These are phyloP conservation scores for Calephelis nemesis DNA, from an alignment of 1,140 invertebrate species.

Conservation along the genomic window DNA sequence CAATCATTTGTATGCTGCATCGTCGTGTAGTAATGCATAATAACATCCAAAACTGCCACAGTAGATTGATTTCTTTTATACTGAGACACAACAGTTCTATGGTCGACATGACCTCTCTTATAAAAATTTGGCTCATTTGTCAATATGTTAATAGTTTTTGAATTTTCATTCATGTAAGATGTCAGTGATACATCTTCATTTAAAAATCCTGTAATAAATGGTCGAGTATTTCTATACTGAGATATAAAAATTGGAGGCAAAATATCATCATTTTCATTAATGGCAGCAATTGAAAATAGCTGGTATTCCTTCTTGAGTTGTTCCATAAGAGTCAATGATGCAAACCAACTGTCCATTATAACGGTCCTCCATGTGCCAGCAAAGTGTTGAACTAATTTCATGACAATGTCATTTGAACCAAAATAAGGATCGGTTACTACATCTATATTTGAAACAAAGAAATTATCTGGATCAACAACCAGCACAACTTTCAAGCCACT, in stretches of 20 bases:
- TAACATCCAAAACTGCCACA: conserved; percentile 70
- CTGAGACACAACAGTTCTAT: conserved; percentile 45
- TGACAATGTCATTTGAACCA: conserved; percentile 52
- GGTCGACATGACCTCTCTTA: conserved; percentile 42
- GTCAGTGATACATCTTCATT: conserved; percentile 50
- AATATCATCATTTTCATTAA: conserved; percentile 53
- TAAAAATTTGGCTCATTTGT: conserved; percentile 60
- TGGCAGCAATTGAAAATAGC: conserved; percentile 52
- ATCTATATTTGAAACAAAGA: conserved; percentile 76
- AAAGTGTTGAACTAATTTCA: conserved; percentile 65
- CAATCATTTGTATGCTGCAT: conserved; percentile 74
- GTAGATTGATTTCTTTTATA: conserved; percentile 69
- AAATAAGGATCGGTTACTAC: conserved; percentile 66
- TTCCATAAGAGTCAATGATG: conserved; percentile 52
- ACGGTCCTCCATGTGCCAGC: conserved; percentile 57
- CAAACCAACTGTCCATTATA: conserved; percentile 64
- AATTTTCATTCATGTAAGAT: conserved; percentile 50
- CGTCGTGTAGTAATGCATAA: conserved; percentile 74
- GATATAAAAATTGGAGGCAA: conserved; percentile 63
- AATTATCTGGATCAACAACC: conserved; percentile 66
- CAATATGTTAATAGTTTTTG: conserved; percentile 50
- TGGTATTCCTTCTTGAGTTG: conserved; percentile 55
- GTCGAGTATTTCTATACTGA: conserved; percentile 47
- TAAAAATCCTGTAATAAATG: conserved; percentile 59
- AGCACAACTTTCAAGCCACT: conserved; percentile 70